A percentile compares a stretch with the other conserved stretches of the same genome.
Conservation (phyloP, 1,140 invertebrate species). For the Macrostomum lignano region DNA sequence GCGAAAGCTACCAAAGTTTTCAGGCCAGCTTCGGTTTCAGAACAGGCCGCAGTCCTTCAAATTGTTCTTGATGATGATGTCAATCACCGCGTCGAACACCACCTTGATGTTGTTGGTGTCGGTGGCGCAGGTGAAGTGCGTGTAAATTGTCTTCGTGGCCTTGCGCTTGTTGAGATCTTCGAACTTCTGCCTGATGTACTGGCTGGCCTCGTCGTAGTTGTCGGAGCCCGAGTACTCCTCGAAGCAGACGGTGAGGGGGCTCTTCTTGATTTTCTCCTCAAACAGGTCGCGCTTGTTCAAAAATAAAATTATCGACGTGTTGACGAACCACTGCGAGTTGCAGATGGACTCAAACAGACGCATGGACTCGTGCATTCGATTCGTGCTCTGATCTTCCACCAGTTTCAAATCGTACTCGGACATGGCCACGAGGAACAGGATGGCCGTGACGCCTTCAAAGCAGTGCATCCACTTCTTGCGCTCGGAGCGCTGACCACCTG, state of each 20-base stretch:
- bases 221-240: slow-evolving; percentile 85
- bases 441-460: slow-evolving; percentile 97
- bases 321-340: slow-evolving; percentile 31
- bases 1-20: no score
- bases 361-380: slow-evolving; percentile 33
- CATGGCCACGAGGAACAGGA: slow-evolving; percentile 98
- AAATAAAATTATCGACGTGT: slow-evolving; percentile 44
- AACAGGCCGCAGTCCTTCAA: slow-evolving; percentile 87
- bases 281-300: slow-evolving; percentile 99
- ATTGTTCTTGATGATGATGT: slow-evolving; percentile 99
- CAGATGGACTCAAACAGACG: slow-evolving; percentile 33
- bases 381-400: slow-evolving; percentile 35
- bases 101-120: slow-evolving; percentile 99
- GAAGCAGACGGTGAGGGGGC: slow-evolving; percentile 90
- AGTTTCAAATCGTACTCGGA: slow-evolving; percentile 43
- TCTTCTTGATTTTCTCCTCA: slow-evolving; percentile 43
- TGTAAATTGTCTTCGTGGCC: slow-evolving; percentile 88
- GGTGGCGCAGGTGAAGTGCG: slow-evolving; percentile 98
- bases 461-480: slow-evolving; percentile 99
- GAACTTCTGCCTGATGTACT: slow-evolving; percentile 95
- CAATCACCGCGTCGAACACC: slow-evolving; percentile 96
- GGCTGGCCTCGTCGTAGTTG: slow-evolving; percentile 86
- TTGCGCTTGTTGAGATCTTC: slow-evolving; percentile 92
- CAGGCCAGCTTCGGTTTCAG: no score
- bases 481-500: slow-evolving; percentile 50